Evolutionary conservation across 2,113 vertebrate genomes (phyloP).

Genomic region (Corapipo altera): DNA sequence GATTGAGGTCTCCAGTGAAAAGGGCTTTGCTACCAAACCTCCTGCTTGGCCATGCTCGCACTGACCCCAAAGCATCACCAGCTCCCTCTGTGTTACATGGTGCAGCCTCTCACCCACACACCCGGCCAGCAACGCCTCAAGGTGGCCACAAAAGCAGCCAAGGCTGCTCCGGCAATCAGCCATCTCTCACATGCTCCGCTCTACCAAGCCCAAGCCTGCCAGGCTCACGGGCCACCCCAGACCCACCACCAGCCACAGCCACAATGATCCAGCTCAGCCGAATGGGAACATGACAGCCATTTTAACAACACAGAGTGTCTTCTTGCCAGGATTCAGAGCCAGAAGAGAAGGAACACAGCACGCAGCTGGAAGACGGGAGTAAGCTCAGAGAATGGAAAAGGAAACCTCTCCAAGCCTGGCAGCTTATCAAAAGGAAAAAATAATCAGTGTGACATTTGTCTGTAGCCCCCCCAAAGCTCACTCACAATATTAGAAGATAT

Average conservation of each 20-base stretch:
- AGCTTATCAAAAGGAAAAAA: conserved; percentile 23
- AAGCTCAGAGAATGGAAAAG: not conserved
- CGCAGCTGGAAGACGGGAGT: not conserved
- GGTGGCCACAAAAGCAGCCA: not conserved
- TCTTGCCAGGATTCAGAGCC: not conserved
- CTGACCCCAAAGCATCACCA: not conserved
- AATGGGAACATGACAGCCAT: accelerated
- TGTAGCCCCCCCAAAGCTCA: not conserved
- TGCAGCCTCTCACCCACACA: accelerated
- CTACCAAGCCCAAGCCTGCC: not conserved
- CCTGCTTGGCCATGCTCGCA: accelerated
- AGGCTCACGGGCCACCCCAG: accelerated
- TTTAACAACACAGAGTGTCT: accelerated
- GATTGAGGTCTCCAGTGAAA: accelerated
- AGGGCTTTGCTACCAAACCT: not conserved
- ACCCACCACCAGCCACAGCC: not conserved
- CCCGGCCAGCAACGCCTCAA: accelerated
- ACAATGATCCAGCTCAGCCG: not conserved
- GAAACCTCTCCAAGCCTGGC: not conserved
- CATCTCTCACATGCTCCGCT: accelerated
- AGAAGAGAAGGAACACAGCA: not conserved
- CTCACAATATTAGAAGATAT: not conserved
- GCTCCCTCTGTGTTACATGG: accelerated
- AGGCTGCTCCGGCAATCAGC: not conserved
- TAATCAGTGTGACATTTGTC: not conserved